Evolutionary conservation across 1,140 invertebrate genomes (phyloP), one percentile per base, ranked within the genome.

Genomic region (Cylas formicarius): DNA sequence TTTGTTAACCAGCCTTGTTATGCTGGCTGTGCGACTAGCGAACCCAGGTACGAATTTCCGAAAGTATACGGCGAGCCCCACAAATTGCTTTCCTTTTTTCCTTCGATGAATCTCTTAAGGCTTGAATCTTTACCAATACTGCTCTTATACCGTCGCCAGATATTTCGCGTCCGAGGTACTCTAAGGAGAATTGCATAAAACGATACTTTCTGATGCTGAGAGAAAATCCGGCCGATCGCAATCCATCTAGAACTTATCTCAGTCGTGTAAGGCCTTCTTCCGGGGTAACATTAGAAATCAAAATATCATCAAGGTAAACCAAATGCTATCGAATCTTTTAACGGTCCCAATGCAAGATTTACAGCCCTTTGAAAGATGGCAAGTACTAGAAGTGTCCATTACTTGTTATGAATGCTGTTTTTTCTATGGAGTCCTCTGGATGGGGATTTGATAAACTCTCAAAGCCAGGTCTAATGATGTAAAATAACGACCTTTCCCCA

Each of bases 51-150:
- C 53, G 47, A 63, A 65, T 17, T 56, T 51, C 7, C 59, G 39
- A 18, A 63, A 63, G 33, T 62, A 62, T 34, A 45, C 31, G 24
- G 55, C 16, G 41, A 52, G 28, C 0, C 61, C 57, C 0, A 66
- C 27, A 40, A 62, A 63, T 6, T 43, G 38, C 37, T 62, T 49
- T n/a, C 68, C 53, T 37, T 61, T 33, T 27, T 60, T 61, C 13
- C n/a, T 22, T 27, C 16, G 54, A 40, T 33, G 4, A 55, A 47
- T 39, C 40, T 56, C 5, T 60, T 58, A n/a, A n/a, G n/a, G n/a
- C 8, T 9, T n/a, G 24, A n/a, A n/a, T n/a, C n/a, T n/a, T n/a
- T n/a, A n/a, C n/a, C n/a, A n/a, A n/a, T n/a, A 43, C 55, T 6
- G 52, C 52, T 26, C 21, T 49, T 48, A 23, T 24, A 17, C 50